Evolutionary conservation across 2,113 vertebrate genomes (phyloP).

Genomic region (Megaceryle maxima): DNA sequence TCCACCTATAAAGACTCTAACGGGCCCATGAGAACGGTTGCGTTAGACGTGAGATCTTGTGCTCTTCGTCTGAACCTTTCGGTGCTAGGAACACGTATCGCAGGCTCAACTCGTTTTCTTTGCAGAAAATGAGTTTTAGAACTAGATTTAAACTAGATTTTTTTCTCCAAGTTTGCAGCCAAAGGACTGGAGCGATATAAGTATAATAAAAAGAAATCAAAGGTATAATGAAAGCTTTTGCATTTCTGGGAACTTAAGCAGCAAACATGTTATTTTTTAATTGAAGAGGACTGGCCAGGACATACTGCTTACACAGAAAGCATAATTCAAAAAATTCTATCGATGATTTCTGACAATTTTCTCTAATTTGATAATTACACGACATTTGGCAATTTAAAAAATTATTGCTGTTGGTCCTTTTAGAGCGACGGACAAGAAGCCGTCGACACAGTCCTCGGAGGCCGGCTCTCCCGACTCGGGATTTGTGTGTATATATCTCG

Average conservation of each 20-base stretch:
- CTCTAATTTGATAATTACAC: conserved; percentile 34
- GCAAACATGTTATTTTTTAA: not conserved
- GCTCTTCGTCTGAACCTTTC: conserved; percentile 15
- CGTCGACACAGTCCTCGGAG: not conserved
- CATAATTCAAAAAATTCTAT: not conserved
- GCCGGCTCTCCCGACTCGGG: not conserved
- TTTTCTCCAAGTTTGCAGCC: not conserved
- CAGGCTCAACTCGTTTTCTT: conserved; percentile 52
- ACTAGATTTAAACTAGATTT: not conserved
- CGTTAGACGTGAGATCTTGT: conserved; percentile 31
- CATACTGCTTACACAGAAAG: not conserved
- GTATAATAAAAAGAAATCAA: not conserved
- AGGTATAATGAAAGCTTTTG: not conserved
- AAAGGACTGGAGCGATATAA: not conserved
- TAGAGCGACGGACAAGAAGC: not conserved
- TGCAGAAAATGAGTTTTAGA: conserved; percentile 46
- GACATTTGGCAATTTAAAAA: not conserved
- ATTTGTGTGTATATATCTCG: not conserved
- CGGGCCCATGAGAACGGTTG: conserved; percentile 13
- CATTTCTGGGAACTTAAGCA: not conserved
- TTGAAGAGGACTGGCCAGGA: not conserved
- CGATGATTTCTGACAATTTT: conserved; percentile 12
- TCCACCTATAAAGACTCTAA: conserved; percentile 36
- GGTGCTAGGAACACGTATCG: conserved; percentile 30
- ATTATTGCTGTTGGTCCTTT: not conserved